Conservation (phyloP, 1,140 invertebrate species). For the Dreissena polymorpha region DNA sequence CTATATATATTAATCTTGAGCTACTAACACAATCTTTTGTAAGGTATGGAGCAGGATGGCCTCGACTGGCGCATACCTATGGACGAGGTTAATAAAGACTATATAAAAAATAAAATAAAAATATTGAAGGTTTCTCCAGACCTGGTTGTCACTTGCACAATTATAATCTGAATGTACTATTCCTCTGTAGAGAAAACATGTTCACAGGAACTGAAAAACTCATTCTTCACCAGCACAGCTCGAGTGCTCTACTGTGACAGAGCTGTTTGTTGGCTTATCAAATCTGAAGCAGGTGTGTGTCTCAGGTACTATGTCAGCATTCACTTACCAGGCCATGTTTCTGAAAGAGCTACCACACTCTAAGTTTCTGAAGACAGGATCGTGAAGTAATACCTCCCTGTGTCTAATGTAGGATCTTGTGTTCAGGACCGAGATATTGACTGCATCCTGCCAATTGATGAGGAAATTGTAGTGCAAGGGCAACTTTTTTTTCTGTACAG, state of each 20-base stretch:
- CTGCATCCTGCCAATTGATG: background rate
- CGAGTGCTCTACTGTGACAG: background rate
- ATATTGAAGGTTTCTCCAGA: too few species aligned
- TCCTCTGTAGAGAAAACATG: too few species aligned
- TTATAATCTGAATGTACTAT: too few species aligned
- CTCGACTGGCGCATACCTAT: too few species aligned
- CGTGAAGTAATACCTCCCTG: background rate
- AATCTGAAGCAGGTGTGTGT: background rate
- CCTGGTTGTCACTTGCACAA: too few species aligned
- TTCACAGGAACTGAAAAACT: too few species aligned
- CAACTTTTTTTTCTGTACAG: background rate
- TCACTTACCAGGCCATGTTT: constrained; percentile 17
- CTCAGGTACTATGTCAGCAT: background rate
- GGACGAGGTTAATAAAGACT: too few species aligned
- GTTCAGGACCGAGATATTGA: constrained; percentile 8
- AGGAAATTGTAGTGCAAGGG: background rate
- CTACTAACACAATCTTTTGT: too few species aligned
- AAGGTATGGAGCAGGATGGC: too few species aligned
- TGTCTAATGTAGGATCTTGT: background rate
- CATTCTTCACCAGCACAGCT: background rate
- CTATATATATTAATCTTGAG: too few species aligned
- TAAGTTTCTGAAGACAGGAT: background rate
- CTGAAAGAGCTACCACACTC: constrained; percentile 22
- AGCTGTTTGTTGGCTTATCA: background rate
- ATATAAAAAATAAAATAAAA: too few species aligned